Evolutionary conservation across 2,797 vertebrate genomes (phyloP).

Genomic region (Eurystomus glaucurus): DNA sequence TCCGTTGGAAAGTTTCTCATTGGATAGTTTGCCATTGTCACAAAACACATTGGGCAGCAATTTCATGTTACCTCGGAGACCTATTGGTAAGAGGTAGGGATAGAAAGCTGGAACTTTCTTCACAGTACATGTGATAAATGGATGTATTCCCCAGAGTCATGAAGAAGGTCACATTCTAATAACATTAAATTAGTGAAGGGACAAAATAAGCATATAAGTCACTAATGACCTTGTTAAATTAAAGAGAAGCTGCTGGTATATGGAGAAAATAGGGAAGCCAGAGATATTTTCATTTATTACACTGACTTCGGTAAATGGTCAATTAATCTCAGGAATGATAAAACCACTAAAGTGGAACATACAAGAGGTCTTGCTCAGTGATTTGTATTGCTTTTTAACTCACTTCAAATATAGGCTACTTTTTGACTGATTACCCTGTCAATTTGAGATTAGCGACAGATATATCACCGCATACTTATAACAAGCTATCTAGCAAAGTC

Average conservation of each 20-base stretch:
- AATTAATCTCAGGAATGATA: slow-evolving; percentile 68
- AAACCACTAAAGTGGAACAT: slow-evolving; percentile 41
- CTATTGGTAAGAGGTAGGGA: not conserved
- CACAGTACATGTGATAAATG: not conserved
- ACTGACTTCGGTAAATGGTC: slow-evolving; percentile 32
- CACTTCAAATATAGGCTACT: slow-evolving; percentile 44
- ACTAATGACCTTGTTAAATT: slow-evolving; percentile 31
- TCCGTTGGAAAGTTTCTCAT: not conserved
- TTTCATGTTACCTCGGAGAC: not conserved
- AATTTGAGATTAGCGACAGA: slow-evolving; percentile 14
- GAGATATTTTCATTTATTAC: slow-evolving; percentile 52
- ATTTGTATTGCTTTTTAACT: slow-evolving; percentile 54
- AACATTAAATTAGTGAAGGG: slow-evolving; percentile 28
- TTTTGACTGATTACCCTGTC: slow-evolving; percentile 64
- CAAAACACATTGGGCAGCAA: not conserved
- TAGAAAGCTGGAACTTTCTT: not conserved
- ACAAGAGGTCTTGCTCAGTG: slow-evolving; percentile 41
- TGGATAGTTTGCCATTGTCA: not conserved
- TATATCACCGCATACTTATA: not conserved
- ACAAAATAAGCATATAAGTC: slow-evolving; percentile 39
- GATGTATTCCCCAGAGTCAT: not conserved
- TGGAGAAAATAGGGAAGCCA: not conserved
- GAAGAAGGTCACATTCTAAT: slow-evolving; percentile 10
- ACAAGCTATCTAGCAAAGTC: not conserved
- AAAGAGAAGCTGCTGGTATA: not conserved